Conservation (phyloP, 2,797 vertebrate species). For the Tragelaphus eurycerus region DNA sequence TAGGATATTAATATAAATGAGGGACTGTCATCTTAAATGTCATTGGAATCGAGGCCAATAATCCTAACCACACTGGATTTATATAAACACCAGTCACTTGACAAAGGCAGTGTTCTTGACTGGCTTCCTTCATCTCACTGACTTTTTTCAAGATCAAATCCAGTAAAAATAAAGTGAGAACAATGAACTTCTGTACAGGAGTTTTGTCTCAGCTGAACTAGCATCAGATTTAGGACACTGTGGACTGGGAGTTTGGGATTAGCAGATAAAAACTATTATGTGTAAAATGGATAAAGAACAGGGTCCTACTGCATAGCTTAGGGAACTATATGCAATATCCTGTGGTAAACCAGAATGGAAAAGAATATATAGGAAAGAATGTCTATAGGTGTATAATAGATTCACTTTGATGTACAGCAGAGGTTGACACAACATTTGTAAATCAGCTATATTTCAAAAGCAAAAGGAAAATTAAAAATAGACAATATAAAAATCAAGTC, state of each 20-base stretch:
- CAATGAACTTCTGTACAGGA: not conserved
- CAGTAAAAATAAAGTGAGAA: not conserved
- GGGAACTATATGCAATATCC: not conserved
- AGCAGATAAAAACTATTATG: not conserved
- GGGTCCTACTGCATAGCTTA: not conserved
- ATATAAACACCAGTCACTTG: not conserved
- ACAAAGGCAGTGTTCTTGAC: not conserved
- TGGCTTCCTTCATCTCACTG: not conserved
- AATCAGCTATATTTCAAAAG: not conserved
- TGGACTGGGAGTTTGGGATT: not conserved
- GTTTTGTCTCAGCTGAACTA: not conserved
- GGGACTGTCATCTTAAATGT: not conserved
- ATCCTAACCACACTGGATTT: not conserved
- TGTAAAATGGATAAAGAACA: not conserved
- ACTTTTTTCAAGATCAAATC: conserved; percentile 1
- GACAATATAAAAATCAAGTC: not conserved
- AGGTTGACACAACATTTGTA: not conserved
- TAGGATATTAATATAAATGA: not conserved
- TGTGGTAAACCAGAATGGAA: not conserved
- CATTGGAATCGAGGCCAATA: not conserved
- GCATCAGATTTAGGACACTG: not conserved
- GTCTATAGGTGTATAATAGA: not conserved
- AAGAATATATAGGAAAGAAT: not conserved
- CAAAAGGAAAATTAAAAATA: not conserved
- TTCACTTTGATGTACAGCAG: not conserved